Percentiles rank a stretch among this genome's conserved stretches.
Evolutionary conservation across 1,140 invertebrate genomes (phyloP).

Genomic region (Drosophila melanogaster): Release_6_plus_ISO1_MT NT_033779.5:17917501-17918000

Average conservation of each 20-base stretch:
- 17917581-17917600: conserved; percentile 73
- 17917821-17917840: conserved; percentile 33
- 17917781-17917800: conserved; percentile 35
- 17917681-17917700: conserved; percentile 75
- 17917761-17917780: conserved; percentile 28
- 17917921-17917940: not conserved
- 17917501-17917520: conserved; percentile 36
- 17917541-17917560: conserved; percentile 65
- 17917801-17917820: conserved; percentile 44
- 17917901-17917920: not conserved
- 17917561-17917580: conserved; percentile 70
- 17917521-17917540: conserved; percentile 74
- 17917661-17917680: conserved; percentile 56
- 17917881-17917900: conserved; percentile 10
- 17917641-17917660: conserved; percentile 20
- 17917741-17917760: conserved; percentile 16
- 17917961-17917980: not conserved
- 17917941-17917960: not conserved
- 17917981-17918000: not conserved
- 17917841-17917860: conserved; percentile 38
- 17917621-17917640: conserved; percentile 45
- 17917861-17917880: conserved; percentile 42
- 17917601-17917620: conserved; percentile 56
- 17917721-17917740: conserved; percentile 61
- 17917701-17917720: conserved; percentile 69